These are phyloP conservation scores for Sebastes jordani DNA, from an alignment of 2,797 vertebrate genomes.

Conservation along the genomic window DNA sequence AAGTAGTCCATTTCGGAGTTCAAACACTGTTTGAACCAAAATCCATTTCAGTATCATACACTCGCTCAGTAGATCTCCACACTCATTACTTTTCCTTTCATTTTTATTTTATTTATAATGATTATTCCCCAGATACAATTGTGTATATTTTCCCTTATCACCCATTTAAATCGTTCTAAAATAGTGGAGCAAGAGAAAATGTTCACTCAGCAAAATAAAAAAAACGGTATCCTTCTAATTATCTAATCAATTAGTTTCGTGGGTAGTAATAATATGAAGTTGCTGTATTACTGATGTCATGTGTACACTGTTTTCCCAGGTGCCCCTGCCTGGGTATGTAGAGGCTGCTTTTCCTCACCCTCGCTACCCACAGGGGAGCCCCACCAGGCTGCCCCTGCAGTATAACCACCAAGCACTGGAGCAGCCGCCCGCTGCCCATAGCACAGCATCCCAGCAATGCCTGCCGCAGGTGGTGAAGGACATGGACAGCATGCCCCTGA, in stretches of 20 bases:
- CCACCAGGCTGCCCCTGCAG: slow-evolving; percentile 88
- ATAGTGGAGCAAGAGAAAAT: slow-evolving; percentile 44
- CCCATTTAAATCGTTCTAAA: slow-evolving; percentile 37
- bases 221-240: slow-evolving; percentile 12
- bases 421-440: slow-evolving; percentile 76
- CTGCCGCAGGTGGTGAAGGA: slow-evolving; percentile 83
- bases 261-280: background rate
- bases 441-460: slow-evolving; percentile 88
- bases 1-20: slow-evolving; percentile 44
- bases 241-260: slow-evolving; percentile 12
- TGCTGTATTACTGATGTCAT: slow-evolving; percentile 1
- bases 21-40: slow-evolving; percentile 66
- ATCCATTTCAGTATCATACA: slow-evolving; percentile 34
- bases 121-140: slow-evolving; percentile 33
- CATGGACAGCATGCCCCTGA: slow-evolving; percentile 87
- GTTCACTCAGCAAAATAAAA: slow-evolving; percentile 47
- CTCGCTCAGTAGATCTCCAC: slow-evolving; percentile 23
- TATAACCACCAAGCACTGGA: slow-evolving; percentile 91
- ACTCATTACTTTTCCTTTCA: slow-evolving; percentile 32
- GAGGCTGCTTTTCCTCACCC: slow-evolving; percentile 95
- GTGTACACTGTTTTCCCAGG: slow-evolving; percentile 75
- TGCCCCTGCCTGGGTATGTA: slow-evolving; percentile 95
- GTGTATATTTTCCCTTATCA: slow-evolving; percentile 37
- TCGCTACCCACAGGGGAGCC: slow-evolving; percentile 91
- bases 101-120: slow-evolving; percentile 14